Base-by-base conservation (phyloP, 2,888 invertebrate genomes). In the Pilophorus perplexus region DNA sequence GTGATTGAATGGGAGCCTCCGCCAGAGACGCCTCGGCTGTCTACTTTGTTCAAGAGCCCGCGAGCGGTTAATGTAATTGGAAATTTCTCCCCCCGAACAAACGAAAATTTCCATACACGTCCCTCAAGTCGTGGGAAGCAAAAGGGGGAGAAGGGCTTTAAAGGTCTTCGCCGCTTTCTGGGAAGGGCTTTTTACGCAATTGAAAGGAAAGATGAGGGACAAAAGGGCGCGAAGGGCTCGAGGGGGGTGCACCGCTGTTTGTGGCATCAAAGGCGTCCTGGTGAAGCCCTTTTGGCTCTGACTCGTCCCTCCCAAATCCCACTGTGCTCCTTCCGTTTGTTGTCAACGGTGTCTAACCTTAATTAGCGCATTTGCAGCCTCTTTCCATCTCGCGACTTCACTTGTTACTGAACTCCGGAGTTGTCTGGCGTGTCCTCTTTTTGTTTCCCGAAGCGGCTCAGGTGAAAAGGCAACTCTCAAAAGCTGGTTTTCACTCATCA, bases 271-370 rank as follows among this genome's bases (percentile, higher is more conserved):
- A 52, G 52, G 52, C 16, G n/a, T 16, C 33, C 6, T 12, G 33
- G 6, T 28, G 3, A 20, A 28, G 33, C 52, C 28, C 52, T 50
- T 50, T 50, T 10, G 48, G 14, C 25, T 23, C 48, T 50, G 33
- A 33, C 33, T 33, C n/a, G n/a, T n/a, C 33, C 33, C 6, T 8
- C 33, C 6, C 33, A 33, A 33, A 33, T 12, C 12, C 48, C 48
- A 8, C 5, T n/a, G 22, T 16, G 48, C 16, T n/a, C 23, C 48
- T 20, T 48, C 48, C 52, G 52, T 52, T 52, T 52, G 52, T 52
- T 52, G 52, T 52, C 52, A 52, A 52, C 52, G 52, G 28, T 52
- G 52, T 52, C 52, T 52, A 52, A 52, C 52, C 52, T 52, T 52
- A 52, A 52, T 52, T 52, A 52, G 52, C 52, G 52, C 52, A 52